A percentile compares a stretch with the other conserved stretches of the same genome.
These are phyloP conservation scores for Silurus lanzhouensis DNA, from an alignment of 2,797 vertebrate species.

Conservation along the genomic window DNA sequence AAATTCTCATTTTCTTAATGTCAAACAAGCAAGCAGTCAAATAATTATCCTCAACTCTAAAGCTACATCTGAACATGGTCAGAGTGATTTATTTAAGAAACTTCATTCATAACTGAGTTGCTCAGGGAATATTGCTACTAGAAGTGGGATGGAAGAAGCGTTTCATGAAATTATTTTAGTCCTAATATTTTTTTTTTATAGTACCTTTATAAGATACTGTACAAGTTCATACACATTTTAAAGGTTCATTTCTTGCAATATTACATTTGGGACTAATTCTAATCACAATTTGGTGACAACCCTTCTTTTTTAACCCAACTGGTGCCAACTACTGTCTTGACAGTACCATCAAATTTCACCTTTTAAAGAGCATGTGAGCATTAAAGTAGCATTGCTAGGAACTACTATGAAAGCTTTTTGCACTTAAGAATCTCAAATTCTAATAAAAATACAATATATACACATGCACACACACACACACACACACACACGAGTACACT, in stretches of 20 bases:
- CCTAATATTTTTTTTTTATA: too few species aligned
- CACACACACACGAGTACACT: too few species aligned
- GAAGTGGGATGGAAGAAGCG: not conserved
- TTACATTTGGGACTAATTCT: not conserved
- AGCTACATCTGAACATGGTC: not conserved
- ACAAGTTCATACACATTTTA: not conserved
- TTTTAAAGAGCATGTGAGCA: not conserved
- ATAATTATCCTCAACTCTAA: constrained; percentile 23
- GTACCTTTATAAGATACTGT: not conserved
- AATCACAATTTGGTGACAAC: not conserved
- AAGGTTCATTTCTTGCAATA: not conserved
- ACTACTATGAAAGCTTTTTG: not conserved
- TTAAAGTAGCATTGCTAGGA: not conserved
- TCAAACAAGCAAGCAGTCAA: constrained; percentile 16
- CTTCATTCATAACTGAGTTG: not conserved
- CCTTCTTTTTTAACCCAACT: not conserved
- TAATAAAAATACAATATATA: too few species aligned
- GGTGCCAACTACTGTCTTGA: not conserved
- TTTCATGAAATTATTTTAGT: too few species aligned
- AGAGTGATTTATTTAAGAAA: not conserved
- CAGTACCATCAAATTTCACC: not conserved
- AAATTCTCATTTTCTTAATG: constrained; percentile 28
- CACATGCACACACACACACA: too few species aligned
- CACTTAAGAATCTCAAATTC: not conserved
- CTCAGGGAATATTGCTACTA: not conserved